These are phyloP conservation scores for Balanococcus diminutus DNA, from an alignment of 2,888 invertebrate species.

Conservation along the genomic window DNA sequence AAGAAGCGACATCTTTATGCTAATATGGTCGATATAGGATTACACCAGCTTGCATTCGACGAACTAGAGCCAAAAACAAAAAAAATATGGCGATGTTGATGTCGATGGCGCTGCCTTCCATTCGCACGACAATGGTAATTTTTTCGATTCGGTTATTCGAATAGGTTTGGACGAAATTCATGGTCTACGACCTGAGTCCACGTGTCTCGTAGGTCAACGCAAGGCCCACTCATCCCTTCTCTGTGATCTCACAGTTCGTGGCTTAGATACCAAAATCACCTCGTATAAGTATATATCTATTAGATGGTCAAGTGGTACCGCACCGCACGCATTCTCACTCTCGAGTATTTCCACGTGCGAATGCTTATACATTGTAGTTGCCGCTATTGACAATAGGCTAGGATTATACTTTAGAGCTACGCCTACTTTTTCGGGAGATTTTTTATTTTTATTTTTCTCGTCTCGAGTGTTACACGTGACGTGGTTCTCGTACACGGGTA, in stretches of 20 bases:
- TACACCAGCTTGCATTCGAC: neutral
- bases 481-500: no score
- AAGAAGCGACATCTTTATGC: neutral
- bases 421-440: no score
- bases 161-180: neutral
- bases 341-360: neutral
- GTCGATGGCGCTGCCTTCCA: neutral
- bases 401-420: no score
- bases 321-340: neutral
- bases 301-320: no score
- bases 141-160: neutral
- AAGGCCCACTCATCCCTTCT: neutral
- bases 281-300: no score
- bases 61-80: neutral
- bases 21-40: neutral
- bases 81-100: no score
- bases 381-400: neutral
- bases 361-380: neutral
- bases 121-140: neutral
- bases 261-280: no score
- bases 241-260: neutral
- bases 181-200: constrained; percentile 11
- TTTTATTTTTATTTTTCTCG: no score
- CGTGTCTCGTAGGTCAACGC: neutral
- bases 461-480: neutral